Percentiles rank a stretch among this genome's conserved stretches.
These are phyloP conservation scores for Sylvicola fuscatus DNA, from an alignment of 2,888 invertebrate genomes.

Conservation along the genomic window DNA sequence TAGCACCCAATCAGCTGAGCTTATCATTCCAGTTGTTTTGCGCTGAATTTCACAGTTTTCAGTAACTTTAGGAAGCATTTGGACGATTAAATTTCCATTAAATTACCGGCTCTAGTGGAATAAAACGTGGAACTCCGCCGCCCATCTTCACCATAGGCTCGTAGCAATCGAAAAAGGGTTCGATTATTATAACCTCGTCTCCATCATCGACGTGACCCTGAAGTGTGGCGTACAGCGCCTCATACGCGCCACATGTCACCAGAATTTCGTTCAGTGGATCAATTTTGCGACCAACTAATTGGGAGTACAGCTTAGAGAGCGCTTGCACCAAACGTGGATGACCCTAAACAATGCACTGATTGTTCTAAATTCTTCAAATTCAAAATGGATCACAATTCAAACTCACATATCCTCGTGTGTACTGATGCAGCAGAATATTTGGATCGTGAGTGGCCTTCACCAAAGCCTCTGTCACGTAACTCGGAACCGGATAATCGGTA, in stretches of 20 bases:
- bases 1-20: conserved; percentile 75
- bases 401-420: conserved; percentile 85
- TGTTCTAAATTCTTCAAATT: too few species aligned
- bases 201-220: conserved; percentile 68
- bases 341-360: conserved; percentile 37
- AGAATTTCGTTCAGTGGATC: conserved; percentile 72
- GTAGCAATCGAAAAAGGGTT: conserved; percentile 97
- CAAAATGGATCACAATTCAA: conserved; percentile 12
- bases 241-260: conserved; percentile 86
- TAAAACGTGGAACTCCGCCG: conserved; percentile 69
- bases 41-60: conserved; percentile 10
- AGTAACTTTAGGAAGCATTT: background rate
- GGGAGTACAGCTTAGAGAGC: conserved; percentile 66
- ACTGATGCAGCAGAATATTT: conserved; percentile 70
- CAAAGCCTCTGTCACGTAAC: conserved; percentile 59
- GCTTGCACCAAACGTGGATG: conserved; percentile 76
- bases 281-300: conserved; percentile 50
- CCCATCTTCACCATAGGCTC: conserved; percentile 82
- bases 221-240: conserved; percentile 72
- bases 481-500: conserved; percentile 77
- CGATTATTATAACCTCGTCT: conserved; percentile 89
- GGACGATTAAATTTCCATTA: background rate
- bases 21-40: conserved; percentile 25
- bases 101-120: conserved; percentile 65
- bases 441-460: conserved; percentile 40